These are phyloP conservation scores for Antheraea yamamai DNA, from an alignment of 2,888 invertebrate species.

Conservation along the genomic window DNA sequence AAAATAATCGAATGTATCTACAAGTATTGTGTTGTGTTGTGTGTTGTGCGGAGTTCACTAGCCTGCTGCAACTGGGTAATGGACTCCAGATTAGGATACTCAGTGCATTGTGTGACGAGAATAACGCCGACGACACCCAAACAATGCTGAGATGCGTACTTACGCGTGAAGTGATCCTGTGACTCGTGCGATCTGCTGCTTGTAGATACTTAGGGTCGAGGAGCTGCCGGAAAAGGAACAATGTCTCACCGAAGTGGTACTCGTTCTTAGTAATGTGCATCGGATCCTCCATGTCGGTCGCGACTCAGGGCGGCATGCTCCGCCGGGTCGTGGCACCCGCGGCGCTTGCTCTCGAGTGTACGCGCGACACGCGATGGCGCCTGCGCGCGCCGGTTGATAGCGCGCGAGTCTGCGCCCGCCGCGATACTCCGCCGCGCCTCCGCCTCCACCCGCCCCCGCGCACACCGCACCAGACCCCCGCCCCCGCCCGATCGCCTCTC, in stretches of 20 bases:
- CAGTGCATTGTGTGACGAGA: neutral
- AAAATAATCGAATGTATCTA: too few relatives aligned
- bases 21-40: too few relatives aligned
- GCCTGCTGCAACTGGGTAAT: neutral
- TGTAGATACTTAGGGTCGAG: neutral
- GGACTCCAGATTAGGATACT: too few relatives aligned
- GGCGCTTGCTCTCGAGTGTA: constrained; percentile 29
- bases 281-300: constrained; percentile 40
- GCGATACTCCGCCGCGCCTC: constrained; percentile 27
- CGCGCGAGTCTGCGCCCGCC: constrained; percentile 49
- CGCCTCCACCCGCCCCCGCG: constrained; percentile 37
- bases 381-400: constrained; percentile 49
- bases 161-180: neutral
- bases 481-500: neutral
- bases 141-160: constrained; percentile 16
- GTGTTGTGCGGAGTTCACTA: too few relatives aligned
- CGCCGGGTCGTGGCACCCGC: constrained; percentile 25
- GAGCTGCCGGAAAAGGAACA: constrained; percentile 7
- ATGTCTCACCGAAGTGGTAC: constrained; percentile 68
- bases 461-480: constrained; percentile 26
- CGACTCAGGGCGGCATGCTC: constrained; percentile 22
- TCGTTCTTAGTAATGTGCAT: constrained; percentile 60
- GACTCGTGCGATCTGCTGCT: neutral
- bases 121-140: neutral
- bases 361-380: constrained; percentile 28